Evolutionary conservation across 1,140 invertebrate species (phyloP).

Genomic region (Paralvinella palmiformis): DNA sequence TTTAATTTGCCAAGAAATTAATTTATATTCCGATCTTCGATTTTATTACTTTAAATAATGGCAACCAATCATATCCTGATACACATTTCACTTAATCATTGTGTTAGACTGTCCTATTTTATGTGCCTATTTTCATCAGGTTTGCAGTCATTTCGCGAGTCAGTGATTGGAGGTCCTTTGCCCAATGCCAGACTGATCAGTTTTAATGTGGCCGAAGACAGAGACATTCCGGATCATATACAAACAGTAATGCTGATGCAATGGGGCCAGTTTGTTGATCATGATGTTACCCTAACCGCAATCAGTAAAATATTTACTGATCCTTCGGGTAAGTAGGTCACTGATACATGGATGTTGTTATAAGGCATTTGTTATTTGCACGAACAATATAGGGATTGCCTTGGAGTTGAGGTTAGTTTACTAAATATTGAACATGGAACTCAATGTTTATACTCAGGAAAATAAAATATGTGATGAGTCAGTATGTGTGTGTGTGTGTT

Average conservation of each 20-base stretch:
- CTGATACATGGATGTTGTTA: conserved; percentile 79
- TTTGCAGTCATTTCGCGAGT: conserved; percentile 77
- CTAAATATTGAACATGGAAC: neutral
- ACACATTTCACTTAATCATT: neutral
- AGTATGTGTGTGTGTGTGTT: neutral
- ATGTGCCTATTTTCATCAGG: conserved; percentile 59
- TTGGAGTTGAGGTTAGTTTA: neutral
- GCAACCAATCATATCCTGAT: neutral
- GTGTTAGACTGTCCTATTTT: neutral
- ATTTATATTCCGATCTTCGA: neutral
- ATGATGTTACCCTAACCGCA: conserved; percentile 81
- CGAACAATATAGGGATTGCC: neutral
- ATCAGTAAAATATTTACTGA: conserved; percentile 78
- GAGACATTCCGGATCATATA: conserved; percentile 56
- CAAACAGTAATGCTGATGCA: conserved; percentile 95
- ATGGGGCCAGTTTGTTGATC: conserved; percentile 94
- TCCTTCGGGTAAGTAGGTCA: conserved; percentile 88
- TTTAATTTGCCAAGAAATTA: neutral
- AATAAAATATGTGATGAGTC: neutral
- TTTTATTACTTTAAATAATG: neutral
- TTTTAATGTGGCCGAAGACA: conserved; percentile 33
- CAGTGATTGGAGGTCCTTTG: conserved; percentile 73
- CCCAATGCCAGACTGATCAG: conserved; percentile 79
- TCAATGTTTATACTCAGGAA: neutral
- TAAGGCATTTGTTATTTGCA: conserved; percentile 60